Evolutionary conservation across 2,797 vertebrate genomes (phyloP).

Genomic region (Hoplostethus mediterraneus): DNA sequence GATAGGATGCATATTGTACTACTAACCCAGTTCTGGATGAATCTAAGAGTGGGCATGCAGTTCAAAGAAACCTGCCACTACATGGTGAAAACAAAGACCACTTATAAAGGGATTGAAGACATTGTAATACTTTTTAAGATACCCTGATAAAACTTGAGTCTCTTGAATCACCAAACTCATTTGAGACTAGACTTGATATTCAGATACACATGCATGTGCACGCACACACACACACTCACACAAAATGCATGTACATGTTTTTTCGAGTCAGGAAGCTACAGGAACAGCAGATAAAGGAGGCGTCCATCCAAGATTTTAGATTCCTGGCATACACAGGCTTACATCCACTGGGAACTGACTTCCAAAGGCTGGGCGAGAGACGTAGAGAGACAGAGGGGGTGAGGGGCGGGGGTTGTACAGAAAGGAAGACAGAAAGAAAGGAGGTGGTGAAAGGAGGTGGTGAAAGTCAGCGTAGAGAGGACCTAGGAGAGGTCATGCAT

Average conservation of each 20-base stretch:
- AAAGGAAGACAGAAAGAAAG: conserved; percentile 14
- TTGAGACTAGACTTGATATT: conserved; percentile 3
- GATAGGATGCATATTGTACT: no score
- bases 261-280: conserved; percentile 16
- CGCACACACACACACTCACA: not conserved
- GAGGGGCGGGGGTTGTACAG: not conserved
- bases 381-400: not conserved
- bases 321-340: conserved; percentile 52
- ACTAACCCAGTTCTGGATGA: no score
- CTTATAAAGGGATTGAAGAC: no score
- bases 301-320: conserved; percentile 57
- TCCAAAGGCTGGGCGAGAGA: conserved; percentile 47
- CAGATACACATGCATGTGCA: conserved; percentile 9
- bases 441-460: conserved; percentile 38
- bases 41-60: no score
- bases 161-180: not conserved
- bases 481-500: conserved; percentile 71
- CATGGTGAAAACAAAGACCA: no score
- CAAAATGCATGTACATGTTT: not conserved
- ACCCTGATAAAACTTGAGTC: not conserved
- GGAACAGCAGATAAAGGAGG: conserved; percentile 43
- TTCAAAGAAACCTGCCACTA: not conserved
- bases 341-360: conserved; percentile 62
- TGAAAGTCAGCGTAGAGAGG: conserved; percentile 46
- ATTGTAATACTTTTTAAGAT: not conserved